Conservation (phyloP, 1,140 invertebrate species). For the Adelges cooleyi region DNA sequence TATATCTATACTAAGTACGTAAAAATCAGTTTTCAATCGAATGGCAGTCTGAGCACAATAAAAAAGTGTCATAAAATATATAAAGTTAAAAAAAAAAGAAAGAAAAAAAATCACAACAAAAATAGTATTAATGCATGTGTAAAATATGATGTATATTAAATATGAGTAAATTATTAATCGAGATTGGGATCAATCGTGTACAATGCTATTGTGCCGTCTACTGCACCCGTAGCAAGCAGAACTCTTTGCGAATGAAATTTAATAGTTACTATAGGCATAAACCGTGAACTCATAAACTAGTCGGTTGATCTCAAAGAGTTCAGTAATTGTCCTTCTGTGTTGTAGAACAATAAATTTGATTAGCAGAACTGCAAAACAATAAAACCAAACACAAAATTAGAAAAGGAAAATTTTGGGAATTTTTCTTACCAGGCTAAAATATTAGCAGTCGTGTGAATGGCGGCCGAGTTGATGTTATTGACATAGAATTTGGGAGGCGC, state of each 20-base stretch:
- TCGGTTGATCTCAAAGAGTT: constrained; percentile 76
- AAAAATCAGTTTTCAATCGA: constrained; percentile 21
- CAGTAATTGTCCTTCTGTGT: constrained; percentile 53
- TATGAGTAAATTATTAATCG: constrained; percentile 45
- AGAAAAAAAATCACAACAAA: background rate
- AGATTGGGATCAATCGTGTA: constrained; percentile 53
- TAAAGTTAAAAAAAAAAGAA: constrained; percentile 18
- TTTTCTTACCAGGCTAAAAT: constrained; percentile 18
- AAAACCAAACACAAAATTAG: too few species aligned
- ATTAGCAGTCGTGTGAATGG: constrained; percentile 2
- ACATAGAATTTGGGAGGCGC: constrained; percentile 6
- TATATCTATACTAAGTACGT: constrained; percentile 13
- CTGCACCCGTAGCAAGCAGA: constrained; percentile 61
- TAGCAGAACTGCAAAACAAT: background rate
- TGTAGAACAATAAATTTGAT: constrained; percentile 46
- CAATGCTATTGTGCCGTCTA: constrained; percentile 64
- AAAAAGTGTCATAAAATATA: constrained; percentile 24
- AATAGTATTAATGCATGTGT: too few species aligned
- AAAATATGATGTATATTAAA: background rate
- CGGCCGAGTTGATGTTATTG: background rate
- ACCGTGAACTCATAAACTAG: constrained; percentile 78
- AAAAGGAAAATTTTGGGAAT: too few species aligned
- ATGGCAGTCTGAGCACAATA: constrained; percentile 24
- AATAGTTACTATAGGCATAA: constrained; percentile 71
- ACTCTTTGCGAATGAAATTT: constrained; percentile 75